Evolutionary conservation across 2,888 invertebrate species (phyloP), one percentile per base, ranked within the genome.

Genomic region (Aspidiotus rigidus): DNA sequence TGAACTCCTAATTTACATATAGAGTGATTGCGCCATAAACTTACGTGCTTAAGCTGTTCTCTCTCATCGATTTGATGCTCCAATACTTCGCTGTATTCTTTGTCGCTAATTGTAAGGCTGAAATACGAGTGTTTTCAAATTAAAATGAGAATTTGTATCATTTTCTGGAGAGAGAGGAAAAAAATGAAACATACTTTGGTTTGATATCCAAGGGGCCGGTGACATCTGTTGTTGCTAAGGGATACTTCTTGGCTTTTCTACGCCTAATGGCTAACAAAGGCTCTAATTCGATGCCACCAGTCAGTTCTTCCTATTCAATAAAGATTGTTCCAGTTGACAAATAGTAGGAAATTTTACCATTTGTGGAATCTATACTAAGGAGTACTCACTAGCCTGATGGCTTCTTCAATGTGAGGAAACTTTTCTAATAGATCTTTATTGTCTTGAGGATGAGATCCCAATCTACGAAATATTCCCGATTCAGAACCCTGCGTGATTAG

Each of bases 281-380:
- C 69, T 89, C 90, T 75, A 90, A 80, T 78, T 90, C 90, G 63
- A 88, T 83, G 28, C 89, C 89, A 17, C 86, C 86, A 7, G 84
- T 85, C 72, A 82, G 75, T 71, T 76, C 61, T 70, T 75, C 75
- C 75, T 75, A 62, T 41, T 40, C 53, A 53, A 59, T 54, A 63
- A 64, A 28, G 28, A 28, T 28, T 28, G 28, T 28, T 28, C 28
- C 28, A 28, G 28, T 28, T 28, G 28, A 28, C 28, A 28, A 5
- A 28, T 28, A 28, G 28, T 28, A 28, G 28, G 28, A 28, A 28
- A 28, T 28, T 28, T 28, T 28, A 28, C 28, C 28, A 5, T 28
- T 1, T 28, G 28, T 28, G 28, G 28, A 3, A 28, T 28, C 28
- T 28, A n/a, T n/a, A 28, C 28, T 28, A 7, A 42, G 7, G n/a